These are phyloP conservation scores for Florisuga fusca DNA, from an alignment of 2,797 vertebrate species.

Conservation along the genomic window DNA sequence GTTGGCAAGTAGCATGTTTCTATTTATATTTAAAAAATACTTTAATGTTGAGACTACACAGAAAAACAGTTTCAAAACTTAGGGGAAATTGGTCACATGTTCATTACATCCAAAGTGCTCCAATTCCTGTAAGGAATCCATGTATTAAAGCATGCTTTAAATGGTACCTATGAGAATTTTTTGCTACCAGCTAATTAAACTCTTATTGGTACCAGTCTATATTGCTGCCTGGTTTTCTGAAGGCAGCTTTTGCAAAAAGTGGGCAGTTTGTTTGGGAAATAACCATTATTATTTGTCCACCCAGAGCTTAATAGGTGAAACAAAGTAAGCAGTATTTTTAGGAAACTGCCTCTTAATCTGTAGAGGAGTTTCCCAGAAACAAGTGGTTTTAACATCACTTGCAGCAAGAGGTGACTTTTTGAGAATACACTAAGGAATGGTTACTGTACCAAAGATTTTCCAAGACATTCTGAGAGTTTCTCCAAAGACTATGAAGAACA, in stretches of 20 bases:
- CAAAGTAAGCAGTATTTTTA: not conserved
- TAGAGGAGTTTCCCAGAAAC: not conserved
- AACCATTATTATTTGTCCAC: not conserved
- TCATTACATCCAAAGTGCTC: not conserved
- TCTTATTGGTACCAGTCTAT: not conserved
- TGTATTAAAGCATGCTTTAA: not conserved
- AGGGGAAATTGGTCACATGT: not conserved
- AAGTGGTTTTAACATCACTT: not conserved
- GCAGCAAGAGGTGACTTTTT: not conserved
- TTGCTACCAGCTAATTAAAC: not conserved
- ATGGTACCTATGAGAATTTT: not conserved
- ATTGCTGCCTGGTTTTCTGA: not conserved
- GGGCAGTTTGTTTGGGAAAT: not conserved
- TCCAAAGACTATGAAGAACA: not conserved
- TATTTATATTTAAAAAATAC: not conserved
- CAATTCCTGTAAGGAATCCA: not conserved
- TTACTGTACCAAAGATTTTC: not conserved
- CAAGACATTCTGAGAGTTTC: not conserved
- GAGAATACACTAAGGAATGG: not conserved
- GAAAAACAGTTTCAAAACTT: not conserved
- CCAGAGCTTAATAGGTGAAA: not conserved
- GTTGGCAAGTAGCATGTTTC: not conserved
- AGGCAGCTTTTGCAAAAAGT: not conserved
- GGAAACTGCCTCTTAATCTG: not conserved
- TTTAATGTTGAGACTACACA: not conserved